These are phyloP conservation scores for Chauna torquata DNA, from an alignment of 2,113 vertebrate species.

Conservation along the genomic window DNA sequence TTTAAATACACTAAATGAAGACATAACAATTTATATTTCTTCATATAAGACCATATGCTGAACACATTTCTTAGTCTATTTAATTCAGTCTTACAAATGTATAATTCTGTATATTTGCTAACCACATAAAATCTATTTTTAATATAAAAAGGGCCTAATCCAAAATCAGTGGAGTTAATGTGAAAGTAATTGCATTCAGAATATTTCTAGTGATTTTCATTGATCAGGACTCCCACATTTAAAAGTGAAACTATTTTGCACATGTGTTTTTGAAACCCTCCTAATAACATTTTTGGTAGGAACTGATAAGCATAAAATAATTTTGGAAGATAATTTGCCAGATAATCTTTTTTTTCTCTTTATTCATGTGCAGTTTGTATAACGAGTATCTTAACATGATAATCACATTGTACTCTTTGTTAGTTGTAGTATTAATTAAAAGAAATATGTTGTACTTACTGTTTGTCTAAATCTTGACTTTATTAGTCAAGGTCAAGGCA, in stretches of 20 bases:
- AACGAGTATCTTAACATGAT: not conserved
- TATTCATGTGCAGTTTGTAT: not conserved
- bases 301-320: not conserved
- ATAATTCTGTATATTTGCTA: not conserved
- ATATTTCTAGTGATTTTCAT: not conserved
- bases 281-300: not conserved
- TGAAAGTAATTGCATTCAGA: not conserved
- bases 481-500: not conserved
- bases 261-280: not conserved
- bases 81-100: not conserved
- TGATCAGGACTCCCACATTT: not conserved
- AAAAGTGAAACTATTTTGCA: constrained; percentile 1
- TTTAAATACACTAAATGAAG: not conserved
- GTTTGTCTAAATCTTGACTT: not conserved
- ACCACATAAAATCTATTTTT: not conserved
- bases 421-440: not conserved
- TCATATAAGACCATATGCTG: constrained; percentile 5
- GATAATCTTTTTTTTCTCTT: not conserved
- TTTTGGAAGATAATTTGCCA: not conserved
- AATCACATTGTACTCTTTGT: not conserved
- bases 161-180: not conserved
- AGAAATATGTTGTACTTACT: not conserved
- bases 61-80: constrained; percentile 12
- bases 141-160: not conserved
- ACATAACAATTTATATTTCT: constrained; percentile 31